Conservation (phyloP, 1,140 invertebrate genomes). For the Cyrtorhinus lividipennis region DNA sequence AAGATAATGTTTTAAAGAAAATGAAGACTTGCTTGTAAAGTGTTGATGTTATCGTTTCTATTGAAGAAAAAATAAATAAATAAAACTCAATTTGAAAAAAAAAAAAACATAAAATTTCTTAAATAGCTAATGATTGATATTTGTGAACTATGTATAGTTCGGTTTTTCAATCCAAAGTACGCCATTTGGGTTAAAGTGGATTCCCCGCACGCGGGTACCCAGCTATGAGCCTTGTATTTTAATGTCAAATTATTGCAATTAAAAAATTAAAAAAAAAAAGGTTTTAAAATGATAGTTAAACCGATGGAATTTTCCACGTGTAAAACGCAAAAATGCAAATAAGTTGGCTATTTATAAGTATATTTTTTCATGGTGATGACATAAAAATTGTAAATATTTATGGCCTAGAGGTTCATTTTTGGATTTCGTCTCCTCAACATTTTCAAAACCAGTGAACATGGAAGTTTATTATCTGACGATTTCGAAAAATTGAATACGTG, state of each 20-base stretch:
- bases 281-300: background rate
- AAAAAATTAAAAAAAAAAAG: background rate
- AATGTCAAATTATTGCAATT: slow-evolving; percentile 6
- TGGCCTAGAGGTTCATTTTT: background rate
- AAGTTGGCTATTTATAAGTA: slow-evolving; percentile 6
- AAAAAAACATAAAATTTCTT: too few relatives aligned
- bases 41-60: background rate
- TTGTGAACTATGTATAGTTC: too few relatives aligned
- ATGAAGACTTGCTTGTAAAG: background rate
- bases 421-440: background rate
- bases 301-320: too few relatives aligned
- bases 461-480: too few relatives aligned
- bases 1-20: too few relatives aligned
- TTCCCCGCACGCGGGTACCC: background rate
- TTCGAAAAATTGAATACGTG: too few relatives aligned
- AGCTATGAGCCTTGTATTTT: slow-evolving; percentile 2
- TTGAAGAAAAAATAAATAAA: background rate
- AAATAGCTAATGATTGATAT: too few relatives aligned
- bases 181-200: too few relatives aligned
- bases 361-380: background rate
- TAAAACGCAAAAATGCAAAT: background rate
- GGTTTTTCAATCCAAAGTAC: too few relatives aligned
- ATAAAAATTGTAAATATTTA: background rate
- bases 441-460: too few relatives aligned
- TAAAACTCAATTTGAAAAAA: too few relatives aligned